Conservation (phyloP, 2,888 invertebrate genomes). For the Bombylius discolor region DNA sequence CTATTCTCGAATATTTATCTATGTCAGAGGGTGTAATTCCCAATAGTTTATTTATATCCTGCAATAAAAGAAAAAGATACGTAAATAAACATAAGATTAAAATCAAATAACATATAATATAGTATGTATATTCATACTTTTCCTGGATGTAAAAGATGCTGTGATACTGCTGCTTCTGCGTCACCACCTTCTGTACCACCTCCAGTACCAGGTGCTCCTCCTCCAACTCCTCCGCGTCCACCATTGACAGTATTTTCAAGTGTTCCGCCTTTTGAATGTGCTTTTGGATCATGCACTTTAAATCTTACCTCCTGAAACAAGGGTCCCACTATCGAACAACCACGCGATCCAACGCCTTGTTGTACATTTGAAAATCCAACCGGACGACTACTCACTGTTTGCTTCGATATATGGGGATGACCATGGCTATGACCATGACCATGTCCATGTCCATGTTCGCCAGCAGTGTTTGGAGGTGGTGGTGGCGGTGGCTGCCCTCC, state of each 20-base stretch:
- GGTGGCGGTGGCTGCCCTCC: constrained; percentile 55
- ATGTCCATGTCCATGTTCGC: constrained; percentile 40
- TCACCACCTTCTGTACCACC: constrained; percentile 25
- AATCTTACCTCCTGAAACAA: constrained; percentile 85
- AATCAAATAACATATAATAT: too few species aligned
- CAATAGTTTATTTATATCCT: constrained; percentile 80
- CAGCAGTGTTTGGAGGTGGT: constrained; percentile 63
- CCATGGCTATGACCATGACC: constrained; percentile 39
- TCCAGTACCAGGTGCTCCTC: constrained; percentile 41
- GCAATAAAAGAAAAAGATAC: constrained; percentile 14
- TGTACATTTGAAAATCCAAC: constrained; percentile 39
- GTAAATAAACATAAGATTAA: constrained; percentile 6
- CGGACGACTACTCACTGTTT: constrained; percentile 40
- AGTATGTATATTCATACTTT: constrained; percentile 41
- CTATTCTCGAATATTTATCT: constrained; percentile 96
- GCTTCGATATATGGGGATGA: constrained; percentile 39
- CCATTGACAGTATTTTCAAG: constrained; percentile 86
- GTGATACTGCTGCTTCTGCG: constrained; percentile 41
- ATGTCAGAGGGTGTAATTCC: constrained; percentile 95
- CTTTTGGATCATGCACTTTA: constrained; percentile 89
- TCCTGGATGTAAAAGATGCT: constrained; percentile 73
- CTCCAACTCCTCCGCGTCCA: constrained; percentile 49
- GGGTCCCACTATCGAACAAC: constrained; percentile 50
- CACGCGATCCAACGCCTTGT: constrained; percentile 39
- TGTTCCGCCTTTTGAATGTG: constrained; percentile 83